These are phyloP conservation scores for Drosophila sp. DNA, from an alignment of 1,140 invertebrate species.

Conservation along the genomic window DNA sequence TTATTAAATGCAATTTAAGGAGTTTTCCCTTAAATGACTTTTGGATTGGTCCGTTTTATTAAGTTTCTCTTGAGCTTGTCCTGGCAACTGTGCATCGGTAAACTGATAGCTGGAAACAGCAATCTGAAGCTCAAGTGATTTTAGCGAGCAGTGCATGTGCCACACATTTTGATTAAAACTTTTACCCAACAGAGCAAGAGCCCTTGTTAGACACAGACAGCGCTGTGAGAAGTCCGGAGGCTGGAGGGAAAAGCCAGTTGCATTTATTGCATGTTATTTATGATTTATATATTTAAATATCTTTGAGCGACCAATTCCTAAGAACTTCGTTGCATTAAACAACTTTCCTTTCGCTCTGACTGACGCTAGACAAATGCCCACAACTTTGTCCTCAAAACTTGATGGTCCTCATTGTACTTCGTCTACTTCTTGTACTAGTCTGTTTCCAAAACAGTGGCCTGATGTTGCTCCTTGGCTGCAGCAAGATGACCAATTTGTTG, in stretches of 20 bases:
- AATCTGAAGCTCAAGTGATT: background rate
- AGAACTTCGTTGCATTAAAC: conserved; percentile 59
- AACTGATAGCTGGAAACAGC: background rate
- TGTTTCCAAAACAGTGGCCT: background rate
- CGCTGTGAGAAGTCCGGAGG: background rate
- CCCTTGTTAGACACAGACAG: background rate
- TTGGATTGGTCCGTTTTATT: too few species aligned
- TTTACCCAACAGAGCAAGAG: conserved; percentile 27
- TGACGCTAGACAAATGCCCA: conserved; percentile 70
- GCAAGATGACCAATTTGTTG: conserved; percentile 68
- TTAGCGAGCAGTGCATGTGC: conserved; percentile 31
- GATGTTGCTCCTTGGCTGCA: conserved; percentile 17
- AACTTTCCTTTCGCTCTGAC: conserved; percentile 74
- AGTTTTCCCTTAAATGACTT: too few species aligned
- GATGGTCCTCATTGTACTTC: too few species aligned
- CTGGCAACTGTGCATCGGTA: too few species aligned
- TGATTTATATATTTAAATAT: conserved; percentile 82
- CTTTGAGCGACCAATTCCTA: conserved; percentile 73
- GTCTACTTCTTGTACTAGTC: background rate
- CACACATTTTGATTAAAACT: conserved; percentile 77
- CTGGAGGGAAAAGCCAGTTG: conserved; percentile 45
- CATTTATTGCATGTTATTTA: conserved; percentile 82
- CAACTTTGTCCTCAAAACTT: conserved; percentile 77
- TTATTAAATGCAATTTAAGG: too few species aligned
- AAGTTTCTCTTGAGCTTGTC: too few species aligned